Evolutionary conservation across 2,888 invertebrate species (phyloP), one percentile per base, ranked within the genome.

Genomic region (Lycocerus yunnanus): DNA sequence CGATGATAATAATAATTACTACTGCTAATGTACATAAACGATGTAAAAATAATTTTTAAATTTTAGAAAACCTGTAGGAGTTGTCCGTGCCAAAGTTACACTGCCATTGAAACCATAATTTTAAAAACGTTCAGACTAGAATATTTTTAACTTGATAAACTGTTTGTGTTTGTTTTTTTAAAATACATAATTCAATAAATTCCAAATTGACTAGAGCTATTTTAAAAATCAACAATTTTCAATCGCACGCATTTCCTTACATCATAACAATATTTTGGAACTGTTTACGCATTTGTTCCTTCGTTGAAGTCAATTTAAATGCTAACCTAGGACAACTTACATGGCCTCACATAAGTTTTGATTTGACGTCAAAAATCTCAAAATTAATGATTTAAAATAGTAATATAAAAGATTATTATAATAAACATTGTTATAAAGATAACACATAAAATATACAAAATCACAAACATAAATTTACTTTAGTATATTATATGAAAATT

Each of bases 261-360:
- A 20, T 18, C 2, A 15, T 18, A 63, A 13, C 18, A 63, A 18
- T 18, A n/a, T 18, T n/a, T 61, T n/a, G n/a, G n/a, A n/a, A n/a
- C n/a, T n/a, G n/a, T n/a, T n/a, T n/a, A n/a, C n/a, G n/a, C n/a
- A n/a, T n/a, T n/a, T n/a, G 43, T n/a, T n/a, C 8, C 43, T 43
- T 43, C 16, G 3, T 63, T 61, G 3, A 2, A 61, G 1, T 61
- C 71, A 73, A 73, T 75, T 73, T 27, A 73, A 70, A 58, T 66
- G 78, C 77, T 82, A 80, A 80, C 82, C 81, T 82, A 81, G 79
- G 78, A 78, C 80, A 82, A 81, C 80, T 78, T 77, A 72, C 77
- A 73, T 76, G 77, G 77, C 78, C 78, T 75, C 78, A 71, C 69
- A 63, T 69, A 60, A 68, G 74, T 71, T 72, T 66, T n/a, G 58